A percentile compares a stretch with the other conserved stretches of the same genome.
Evolutionary conservation across 2,888 invertebrate species (phyloP).

Genomic region (Dolichomitus sp.): DNA sequence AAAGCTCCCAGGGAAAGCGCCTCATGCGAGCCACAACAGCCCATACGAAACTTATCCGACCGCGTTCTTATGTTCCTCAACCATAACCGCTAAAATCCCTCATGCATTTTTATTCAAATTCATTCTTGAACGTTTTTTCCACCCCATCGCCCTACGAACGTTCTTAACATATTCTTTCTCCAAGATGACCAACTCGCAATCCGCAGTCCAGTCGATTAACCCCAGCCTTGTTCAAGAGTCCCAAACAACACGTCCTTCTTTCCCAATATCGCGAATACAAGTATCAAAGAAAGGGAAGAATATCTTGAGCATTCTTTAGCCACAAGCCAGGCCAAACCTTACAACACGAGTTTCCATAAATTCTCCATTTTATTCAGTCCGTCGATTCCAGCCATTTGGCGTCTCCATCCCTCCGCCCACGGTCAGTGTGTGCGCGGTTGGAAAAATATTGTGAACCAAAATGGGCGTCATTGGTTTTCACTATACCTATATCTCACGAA

Average conservation of each 20-base stretch:
- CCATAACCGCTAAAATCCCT: conserved; percentile 42
- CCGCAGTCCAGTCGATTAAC: conserved; percentile 57
- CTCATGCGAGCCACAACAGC: conserved; percentile 40
- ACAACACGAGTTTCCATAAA: conserved; percentile 81
- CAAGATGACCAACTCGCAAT: not conserved
- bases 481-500: conserved; percentile 13
- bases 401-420: conserved; percentile 67
- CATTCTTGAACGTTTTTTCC: conserved; percentile 65
- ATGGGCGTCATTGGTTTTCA: conserved; percentile 51
- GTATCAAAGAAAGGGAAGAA: conserved; percentile 37
- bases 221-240: conserved; percentile 61
- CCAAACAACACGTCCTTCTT: conserved; percentile 54
- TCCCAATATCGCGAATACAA: conserved; percentile 32
- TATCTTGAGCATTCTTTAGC: conserved; percentile 6
- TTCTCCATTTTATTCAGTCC: conserved; percentile 83
- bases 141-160: not conserved
- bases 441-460: conserved; percentile 61
- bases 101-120: conserved; percentile 77
- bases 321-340: conserved; percentile 5
- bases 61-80: conserved; percentile 17
- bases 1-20: conserved; percentile 29
- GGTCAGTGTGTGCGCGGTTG: conserved; percentile 32
- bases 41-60: conserved; percentile 39
- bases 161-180: conserved; percentile 23
- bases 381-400: conserved; percentile 63